Conservation (phyloP, 2,797 vertebrate genomes). For the Agapornis canus region DNA sequence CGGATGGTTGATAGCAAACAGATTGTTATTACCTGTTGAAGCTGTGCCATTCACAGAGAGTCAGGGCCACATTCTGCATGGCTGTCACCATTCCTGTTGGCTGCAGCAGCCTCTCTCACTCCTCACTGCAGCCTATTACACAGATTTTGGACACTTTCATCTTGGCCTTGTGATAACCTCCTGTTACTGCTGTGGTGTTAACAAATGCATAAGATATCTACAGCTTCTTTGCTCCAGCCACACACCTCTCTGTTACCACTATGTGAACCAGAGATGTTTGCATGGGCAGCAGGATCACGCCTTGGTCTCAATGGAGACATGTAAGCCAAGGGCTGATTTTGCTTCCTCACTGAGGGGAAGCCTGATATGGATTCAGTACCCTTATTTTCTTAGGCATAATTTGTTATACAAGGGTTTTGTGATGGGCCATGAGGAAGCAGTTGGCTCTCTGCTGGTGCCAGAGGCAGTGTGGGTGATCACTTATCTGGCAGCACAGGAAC, state of each 20-base stretch:
- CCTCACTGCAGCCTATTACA: neutral
- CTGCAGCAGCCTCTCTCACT: neutral
- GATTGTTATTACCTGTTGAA: neutral
- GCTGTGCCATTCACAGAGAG: neutral
- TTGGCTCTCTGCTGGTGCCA: accelerated
- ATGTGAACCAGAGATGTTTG: accelerated
- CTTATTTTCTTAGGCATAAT: neutral
- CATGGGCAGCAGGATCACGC: accelerated
- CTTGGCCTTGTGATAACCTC: neutral
- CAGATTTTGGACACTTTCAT: neutral
- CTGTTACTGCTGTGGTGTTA: neutral
- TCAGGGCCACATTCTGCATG: accelerated
- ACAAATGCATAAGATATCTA: neutral
- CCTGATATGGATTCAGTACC: neutral
- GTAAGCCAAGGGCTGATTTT: neutral
- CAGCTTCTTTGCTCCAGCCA: accelerated
- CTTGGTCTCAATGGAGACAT: accelerated
- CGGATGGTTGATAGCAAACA: conserved; percentile 10
- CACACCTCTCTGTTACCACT: neutral
- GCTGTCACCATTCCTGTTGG: accelerated
- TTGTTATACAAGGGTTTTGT: neutral
- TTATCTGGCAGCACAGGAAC: neutral
- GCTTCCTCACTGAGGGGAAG: neutral
- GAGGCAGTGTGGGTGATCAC: accelerated
- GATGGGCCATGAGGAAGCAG: neutral